These are phyloP conservation scores for Sisor rabdophorus DNA, from an alignment of 2,113 vertebrate genomes.

Conservation along the genomic window DNA sequence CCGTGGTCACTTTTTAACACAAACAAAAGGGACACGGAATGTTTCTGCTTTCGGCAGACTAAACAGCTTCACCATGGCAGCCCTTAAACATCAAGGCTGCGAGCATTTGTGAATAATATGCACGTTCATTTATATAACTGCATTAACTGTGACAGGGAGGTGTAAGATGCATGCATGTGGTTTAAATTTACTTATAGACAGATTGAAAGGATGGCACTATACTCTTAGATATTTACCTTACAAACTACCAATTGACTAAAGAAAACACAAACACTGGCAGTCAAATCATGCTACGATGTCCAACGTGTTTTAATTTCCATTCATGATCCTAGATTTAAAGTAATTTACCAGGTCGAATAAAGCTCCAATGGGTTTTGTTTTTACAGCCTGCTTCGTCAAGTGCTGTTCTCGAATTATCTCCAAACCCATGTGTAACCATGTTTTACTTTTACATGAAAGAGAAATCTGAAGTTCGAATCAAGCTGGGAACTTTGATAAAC, in stretches of 20 bases:
- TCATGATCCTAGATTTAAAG: constrained; percentile 18
- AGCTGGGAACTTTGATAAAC: constrained; percentile 17
- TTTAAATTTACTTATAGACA: too few species aligned
- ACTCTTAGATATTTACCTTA: neutral
- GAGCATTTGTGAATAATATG: too few species aligned
- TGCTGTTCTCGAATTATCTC: neutral
- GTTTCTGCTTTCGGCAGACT: too few species aligned
- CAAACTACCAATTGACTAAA: neutral
- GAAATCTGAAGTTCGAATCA: neutral
- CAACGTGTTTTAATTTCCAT: neutral
- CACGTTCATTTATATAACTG: too few species aligned
- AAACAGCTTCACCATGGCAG: too few species aligned
- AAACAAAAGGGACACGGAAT: too few species aligned
- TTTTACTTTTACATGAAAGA: constrained; percentile 22
- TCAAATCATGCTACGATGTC: neutral
- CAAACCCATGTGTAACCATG: neutral
- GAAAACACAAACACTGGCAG: neutral
- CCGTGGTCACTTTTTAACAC: too few species aligned
- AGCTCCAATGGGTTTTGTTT: neutral
- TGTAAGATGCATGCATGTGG: too few species aligned
- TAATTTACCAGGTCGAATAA: neutral
- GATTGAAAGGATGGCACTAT: too few species aligned
- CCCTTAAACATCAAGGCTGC: too few species aligned
- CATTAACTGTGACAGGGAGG: too few species aligned
- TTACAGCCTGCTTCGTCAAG: neutral